Conservation (phyloP, 2,888 invertebrate species). For the Drosophila paranaensis region DNA sequence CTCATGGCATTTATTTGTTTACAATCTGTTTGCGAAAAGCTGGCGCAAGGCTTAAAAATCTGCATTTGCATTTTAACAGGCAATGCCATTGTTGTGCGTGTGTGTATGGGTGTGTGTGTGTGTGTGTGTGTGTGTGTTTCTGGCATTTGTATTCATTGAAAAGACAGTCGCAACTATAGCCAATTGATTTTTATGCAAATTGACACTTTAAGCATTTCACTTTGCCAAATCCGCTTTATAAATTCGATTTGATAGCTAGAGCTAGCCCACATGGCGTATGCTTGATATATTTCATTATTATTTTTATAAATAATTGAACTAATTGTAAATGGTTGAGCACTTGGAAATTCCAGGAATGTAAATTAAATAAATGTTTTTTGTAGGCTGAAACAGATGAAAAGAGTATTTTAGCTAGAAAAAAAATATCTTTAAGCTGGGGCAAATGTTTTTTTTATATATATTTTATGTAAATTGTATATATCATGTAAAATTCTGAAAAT, state of each 20-base stretch:
- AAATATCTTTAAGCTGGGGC: too few relatives aligned
- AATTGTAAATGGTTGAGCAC: neutral
- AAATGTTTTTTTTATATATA: too few relatives aligned
- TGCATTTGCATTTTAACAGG: conserved; percentile 59
- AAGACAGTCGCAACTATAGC: conserved; percentile 53
- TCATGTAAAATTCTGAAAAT: too few relatives aligned
- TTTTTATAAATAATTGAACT: neutral
- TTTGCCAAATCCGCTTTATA: conserved; percentile 19
- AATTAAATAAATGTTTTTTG: neutral
- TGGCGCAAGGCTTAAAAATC: conserved; percentile 71
- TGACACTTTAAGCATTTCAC: conserved; percentile 37
- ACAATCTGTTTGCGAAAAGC: conserved; percentile 73
- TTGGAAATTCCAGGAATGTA: neutral
- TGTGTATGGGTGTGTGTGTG: conserved; percentile 9
- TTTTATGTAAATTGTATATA: too few relatives aligned
- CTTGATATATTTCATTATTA: neutral
- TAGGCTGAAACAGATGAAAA: neutral
- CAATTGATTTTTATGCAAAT: conserved; percentile 58
- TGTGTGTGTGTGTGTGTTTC: conserved; percentile 18
- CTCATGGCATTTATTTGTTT: conserved; percentile 80
- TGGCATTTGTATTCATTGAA: conserved; percentile 65
- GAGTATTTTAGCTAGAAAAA: too few relatives aligned
- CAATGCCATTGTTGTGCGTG: conserved; percentile 19
- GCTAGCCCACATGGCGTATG: conserved; percentile 7
- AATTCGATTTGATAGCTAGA: conserved; percentile 5